Percentiles rank a stretch among this genome's conserved stretches.
Evolutionary conservation across 53 echinoderm and acorn worm species (phyloP).

Genomic region (Actinopyga echinites): DNA sequence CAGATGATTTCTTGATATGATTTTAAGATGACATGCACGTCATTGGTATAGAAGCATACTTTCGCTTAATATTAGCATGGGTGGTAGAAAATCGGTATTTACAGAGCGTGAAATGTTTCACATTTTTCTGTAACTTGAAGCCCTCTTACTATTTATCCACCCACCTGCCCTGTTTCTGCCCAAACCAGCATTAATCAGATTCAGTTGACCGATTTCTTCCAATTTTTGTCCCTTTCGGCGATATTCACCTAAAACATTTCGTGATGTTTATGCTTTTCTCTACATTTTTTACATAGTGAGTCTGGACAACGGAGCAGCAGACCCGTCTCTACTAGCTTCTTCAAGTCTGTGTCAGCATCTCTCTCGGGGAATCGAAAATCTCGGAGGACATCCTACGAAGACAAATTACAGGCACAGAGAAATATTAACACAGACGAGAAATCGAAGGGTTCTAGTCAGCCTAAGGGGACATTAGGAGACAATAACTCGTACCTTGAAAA

Average conservation of each 20-base stretch:
- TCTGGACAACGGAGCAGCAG: slow-evolving; percentile 8
- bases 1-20: too few species aligned
- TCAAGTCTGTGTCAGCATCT: slow-evolving; percentile 26
- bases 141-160: not conserved
- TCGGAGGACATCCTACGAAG: not conserved
- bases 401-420: not conserved
- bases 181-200: not conserved
- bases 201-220: slow-evolving; percentile 17
- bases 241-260: slow-evolving; percentile 17
- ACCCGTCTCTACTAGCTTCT: not conserved
- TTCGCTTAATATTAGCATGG: too few species aligned
- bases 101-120: slow-evolving; percentile 18
- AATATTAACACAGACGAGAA: not conserved
- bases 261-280: not conserved
- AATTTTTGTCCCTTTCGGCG: slow-evolving; percentile 4
- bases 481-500: not conserved
- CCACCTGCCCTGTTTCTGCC: not conserved
- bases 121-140: slow-evolving; percentile 29
- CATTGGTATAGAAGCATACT: too few species aligned
- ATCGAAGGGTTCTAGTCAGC: not conserved
- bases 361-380: slow-evolving; percentile 29
- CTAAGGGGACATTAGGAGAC: slow-evolving; percentile 6
- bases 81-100: too few species aligned
- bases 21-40: too few species aligned
- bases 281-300: slow-evolving; percentile 4